phyloP scores from a whole-genome alignment of 2,888 invertebrate genomes.

The Oxytorus armatus region DNA sequence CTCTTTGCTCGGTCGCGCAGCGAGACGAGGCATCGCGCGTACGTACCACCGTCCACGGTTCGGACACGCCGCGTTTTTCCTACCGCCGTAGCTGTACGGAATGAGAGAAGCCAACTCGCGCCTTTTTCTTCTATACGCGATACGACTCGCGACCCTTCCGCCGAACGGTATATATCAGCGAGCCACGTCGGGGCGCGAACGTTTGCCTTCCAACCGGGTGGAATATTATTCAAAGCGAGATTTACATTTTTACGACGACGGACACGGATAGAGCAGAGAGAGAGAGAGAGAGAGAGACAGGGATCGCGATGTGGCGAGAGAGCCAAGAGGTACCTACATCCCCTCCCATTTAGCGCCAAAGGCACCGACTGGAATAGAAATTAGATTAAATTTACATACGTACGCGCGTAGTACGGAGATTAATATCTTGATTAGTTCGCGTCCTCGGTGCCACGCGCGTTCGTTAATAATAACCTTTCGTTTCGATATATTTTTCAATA shows the following conservation, averaged over 20 bases:
- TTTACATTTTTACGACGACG: conserved; percentile 81
- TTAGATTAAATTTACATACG: conserved; percentile 79
- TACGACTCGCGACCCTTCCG: no score
- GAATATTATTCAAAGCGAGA: conserved; percentile 80
- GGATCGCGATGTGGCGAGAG: no score
- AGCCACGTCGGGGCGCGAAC: conserved; percentile 55
- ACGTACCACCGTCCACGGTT: no score
- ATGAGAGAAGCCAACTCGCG: no score
- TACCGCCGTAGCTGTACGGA: no score
- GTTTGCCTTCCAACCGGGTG: conserved; percentile 67
- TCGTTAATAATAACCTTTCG: neutral
- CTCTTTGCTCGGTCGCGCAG: no score
- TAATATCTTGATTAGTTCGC: conserved; percentile 81
- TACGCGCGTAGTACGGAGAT: conserved; percentile 77
- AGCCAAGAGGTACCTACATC: conserved; percentile 21
- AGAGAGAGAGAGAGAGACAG: conserved; percentile 20
- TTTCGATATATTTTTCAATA: no score
- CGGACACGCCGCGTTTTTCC: no score
- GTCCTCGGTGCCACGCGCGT: conserved; percentile 60
- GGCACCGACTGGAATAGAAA: conserved; percentile 78
- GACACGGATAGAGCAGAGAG: conserved; percentile 19
- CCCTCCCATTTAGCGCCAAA: conserved; percentile 77
- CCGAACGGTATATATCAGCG: no score
- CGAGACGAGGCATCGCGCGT: no score
- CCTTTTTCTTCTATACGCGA: no score